Evolutionary conservation across 37 sponge, comb jelly and placozoan genomes (phyloP).

Genomic region (Beroe forskalii): DNA sequence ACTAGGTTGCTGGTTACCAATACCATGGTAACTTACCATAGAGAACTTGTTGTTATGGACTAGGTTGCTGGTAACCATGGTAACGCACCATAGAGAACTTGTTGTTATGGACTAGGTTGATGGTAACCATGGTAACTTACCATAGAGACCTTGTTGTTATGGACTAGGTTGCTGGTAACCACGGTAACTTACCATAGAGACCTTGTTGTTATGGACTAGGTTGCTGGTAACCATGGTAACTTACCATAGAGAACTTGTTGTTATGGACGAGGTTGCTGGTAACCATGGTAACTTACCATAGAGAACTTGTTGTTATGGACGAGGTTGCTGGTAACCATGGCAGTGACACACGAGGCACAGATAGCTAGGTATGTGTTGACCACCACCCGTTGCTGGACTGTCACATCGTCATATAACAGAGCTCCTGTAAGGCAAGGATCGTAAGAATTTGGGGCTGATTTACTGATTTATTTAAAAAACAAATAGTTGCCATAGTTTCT

Average conservation of each 20-base stretch:
- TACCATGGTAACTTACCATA: conserved; percentile 35
- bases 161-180: too few species aligned
- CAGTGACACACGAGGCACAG: conserved; percentile 54
- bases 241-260: not conserved
- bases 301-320: conserved; percentile 13
- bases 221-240: too few species aligned
- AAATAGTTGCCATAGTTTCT: not conserved
- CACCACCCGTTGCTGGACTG: conserved; percentile 84
- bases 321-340: conserved; percentile 36
- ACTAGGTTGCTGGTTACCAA: conserved; percentile 79
- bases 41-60: not conserved
- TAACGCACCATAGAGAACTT: too few species aligned
- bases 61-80: too few species aligned
- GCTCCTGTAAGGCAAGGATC: not conserved
- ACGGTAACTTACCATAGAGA: conserved; percentile 26
- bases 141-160: too few species aligned
- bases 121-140: too few species aligned
- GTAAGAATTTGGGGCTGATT: not conserved
- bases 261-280: not conserved
- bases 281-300: conserved; percentile 24
- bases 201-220: not conserved
- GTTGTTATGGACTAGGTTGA: too few species aligned
- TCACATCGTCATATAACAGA: conserved; percentile 25
- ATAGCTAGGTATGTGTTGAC: conserved; percentile 91
- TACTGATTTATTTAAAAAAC: not conserved